Conservation (phyloP, 2,113 vertebrate species). For the Scalopus aquaticus region DNA sequence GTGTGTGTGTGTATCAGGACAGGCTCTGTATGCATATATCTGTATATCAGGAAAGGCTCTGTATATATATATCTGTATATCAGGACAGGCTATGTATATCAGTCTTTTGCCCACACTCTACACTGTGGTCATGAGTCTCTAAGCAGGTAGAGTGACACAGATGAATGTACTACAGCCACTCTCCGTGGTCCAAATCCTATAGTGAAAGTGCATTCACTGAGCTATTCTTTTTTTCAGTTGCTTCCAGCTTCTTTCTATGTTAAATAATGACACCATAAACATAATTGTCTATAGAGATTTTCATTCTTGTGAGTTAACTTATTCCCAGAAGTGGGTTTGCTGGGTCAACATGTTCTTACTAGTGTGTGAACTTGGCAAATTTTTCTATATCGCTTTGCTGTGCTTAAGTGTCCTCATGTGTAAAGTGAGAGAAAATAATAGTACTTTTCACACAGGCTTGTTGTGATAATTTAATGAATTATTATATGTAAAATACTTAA, state of each 20-base stretch:
- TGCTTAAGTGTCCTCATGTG: background rate
- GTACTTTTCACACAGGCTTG: background rate
- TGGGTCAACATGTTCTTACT: background rate
- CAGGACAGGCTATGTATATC: background rate
- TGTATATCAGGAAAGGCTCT: background rate
- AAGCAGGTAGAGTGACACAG: too few species aligned
- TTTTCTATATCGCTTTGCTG: background rate
- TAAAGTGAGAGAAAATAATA: background rate
- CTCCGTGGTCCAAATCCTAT: background rate
- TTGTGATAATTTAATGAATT: background rate
- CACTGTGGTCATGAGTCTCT: background rate
- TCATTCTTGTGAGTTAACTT: background rate
- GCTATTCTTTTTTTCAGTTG: background rate
- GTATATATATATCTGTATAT: too few species aligned
- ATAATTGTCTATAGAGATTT: background rate
- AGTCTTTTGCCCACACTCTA: background rate
- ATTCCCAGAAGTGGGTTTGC: background rate
- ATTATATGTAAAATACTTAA: background rate
- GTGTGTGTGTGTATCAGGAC: too few species aligned
- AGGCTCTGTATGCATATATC: too few species aligned
- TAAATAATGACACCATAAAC: background rate
- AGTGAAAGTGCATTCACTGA: background rate
- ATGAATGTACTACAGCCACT: background rate
- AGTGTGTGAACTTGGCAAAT: background rate
- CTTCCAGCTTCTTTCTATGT: background rate